phyloP scores from a whole-genome alignment of 2,888 invertebrate genomes.

The Lomographa bimaculata region DNA sequence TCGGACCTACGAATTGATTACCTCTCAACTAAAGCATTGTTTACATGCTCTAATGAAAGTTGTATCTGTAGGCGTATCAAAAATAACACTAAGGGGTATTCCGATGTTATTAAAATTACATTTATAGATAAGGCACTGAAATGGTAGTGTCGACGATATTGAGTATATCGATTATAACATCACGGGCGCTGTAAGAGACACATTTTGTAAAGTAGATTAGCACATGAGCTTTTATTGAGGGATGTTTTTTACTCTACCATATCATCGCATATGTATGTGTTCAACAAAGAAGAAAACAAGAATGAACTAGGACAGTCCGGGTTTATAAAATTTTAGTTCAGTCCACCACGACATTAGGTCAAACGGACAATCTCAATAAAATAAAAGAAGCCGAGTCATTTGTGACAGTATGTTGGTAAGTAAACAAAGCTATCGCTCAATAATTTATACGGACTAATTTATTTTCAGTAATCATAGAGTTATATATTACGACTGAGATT shows the following conservation, averaged over 20 bases:
- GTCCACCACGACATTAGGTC: slow-evolving; percentile 22
- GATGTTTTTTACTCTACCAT: slow-evolving; percentile 5
- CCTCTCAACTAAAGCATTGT: too few relatives aligned
- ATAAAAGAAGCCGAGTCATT: slow-evolving; percentile 14
- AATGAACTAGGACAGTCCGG: slow-evolving; percentile 19
- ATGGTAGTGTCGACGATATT: too few relatives aligned
- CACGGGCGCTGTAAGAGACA: too few relatives aligned
- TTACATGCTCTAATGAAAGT: slow-evolving; percentile 13
- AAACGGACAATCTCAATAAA: slow-evolving; percentile 20
- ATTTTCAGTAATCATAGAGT: slow-evolving; percentile 9
- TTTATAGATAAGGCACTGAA: slow-evolving; percentile 4
- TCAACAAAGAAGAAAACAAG: slow-evolving; percentile 18
- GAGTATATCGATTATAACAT: too few relatives aligned
- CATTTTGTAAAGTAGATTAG: too few relatives aligned
- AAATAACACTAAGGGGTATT: slow-evolving; percentile 16
- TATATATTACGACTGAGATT: slow-evolving; percentile 15
- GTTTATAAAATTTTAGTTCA: slow-evolving; percentile 15
- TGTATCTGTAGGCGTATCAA: slow-evolving; percentile 11
- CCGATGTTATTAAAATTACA: slow-evolving; percentile 6
- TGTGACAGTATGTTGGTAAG: slow-evolving; percentile 8
- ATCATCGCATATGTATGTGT: slow-evolving; percentile 6
- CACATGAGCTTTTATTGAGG: too few relatives aligned
- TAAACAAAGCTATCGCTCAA: slow-evolving; percentile 13
- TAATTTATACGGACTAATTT: slow-evolving; percentile 1
- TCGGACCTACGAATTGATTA: too few relatives aligned